Conservation (phyloP, 2,797 vertebrate species). For the Sebastes trivittatus region DNA sequence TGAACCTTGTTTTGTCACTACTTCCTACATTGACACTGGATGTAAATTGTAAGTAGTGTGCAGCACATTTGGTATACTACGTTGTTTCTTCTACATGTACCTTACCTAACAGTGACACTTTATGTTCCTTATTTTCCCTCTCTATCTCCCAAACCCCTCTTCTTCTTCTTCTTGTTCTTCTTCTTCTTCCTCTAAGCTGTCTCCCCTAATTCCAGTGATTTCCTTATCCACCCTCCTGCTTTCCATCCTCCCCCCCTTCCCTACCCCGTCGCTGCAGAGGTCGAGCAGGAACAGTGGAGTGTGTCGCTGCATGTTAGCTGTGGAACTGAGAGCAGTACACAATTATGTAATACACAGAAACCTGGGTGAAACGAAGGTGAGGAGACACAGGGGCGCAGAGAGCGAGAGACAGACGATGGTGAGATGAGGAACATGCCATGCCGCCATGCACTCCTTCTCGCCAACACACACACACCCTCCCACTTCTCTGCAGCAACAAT, state of each 20-base stretch:
- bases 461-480: conserved; percentile 1
- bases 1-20: not conserved
- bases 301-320: conserved; percentile 65
- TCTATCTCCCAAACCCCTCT: not conserved
- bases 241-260: not conserved
- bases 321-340: conserved; percentile 51
- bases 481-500: conserved; percentile 46
- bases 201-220: conserved; percentile 40
- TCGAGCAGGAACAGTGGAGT: conserved; percentile 47
- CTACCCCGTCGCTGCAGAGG: conserved; percentile 28
- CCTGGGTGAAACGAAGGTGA: conserved; percentile 55
- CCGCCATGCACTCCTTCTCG: conserved; percentile 36
- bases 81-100: not conserved
- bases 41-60: not conserved
- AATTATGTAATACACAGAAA: conserved; percentile 70
- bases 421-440: conserved; percentile 61
- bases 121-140: not conserved
- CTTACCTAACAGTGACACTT: not conserved
- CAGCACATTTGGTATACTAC: not conserved
- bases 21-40: not conserved
- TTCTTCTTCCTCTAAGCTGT: conserved; percentile 27
- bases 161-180: not conserved
- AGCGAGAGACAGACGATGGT: conserved; percentile 14
- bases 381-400: conserved; percentile 35
- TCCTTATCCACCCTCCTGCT: not conserved